Evolutionary conservation across 2,888 invertebrate species (phyloP), one percentile per base, ranked within the genome.

Genomic region (Chloromyia formosa): DNA sequence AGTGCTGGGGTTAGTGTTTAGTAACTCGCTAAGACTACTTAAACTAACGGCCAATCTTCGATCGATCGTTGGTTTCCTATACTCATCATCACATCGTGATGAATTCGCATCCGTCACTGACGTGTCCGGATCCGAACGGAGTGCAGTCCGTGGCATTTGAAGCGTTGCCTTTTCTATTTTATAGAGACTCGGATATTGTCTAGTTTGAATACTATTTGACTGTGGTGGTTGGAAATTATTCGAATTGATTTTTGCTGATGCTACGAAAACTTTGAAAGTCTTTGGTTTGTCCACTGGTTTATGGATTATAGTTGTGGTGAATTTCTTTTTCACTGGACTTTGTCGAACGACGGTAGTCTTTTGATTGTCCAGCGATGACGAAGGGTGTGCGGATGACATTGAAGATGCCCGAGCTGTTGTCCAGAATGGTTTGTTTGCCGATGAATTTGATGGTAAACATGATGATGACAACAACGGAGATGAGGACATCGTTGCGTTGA

Each of bases 251-350:
- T 74, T 74, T 75, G 27, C 27, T 35, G 75, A 61, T 53, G 74
- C 69, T 74, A 35, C 7, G 27, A 74, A 62, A 74, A 74, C 69
- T 77, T 74, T 72, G 18, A 9, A 74, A 58, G 82, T 85, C 85
- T 85, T 85, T 84, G 84, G 84, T 85, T 84, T 82, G 80, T 84
- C 83, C 84, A 84, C 84, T 85, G 84, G 84, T 84, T 85, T 81
- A 35, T 16, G 18, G 40, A 56, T 56, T 58, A 71, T 56, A 56
- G 18, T 73, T 61, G n/a, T 23, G 53, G 35, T 35, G 54, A 45
- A 35, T 69, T 53, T 56, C 18, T 16, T 35, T 54, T 23, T 5
- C 7, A 49, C 53, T 49, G 23, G 54, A 54, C 18, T 40, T 9
- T 23, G 54, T 20, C 58, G 71, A 71, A 56, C 69, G 69, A 54